Evolutionary conservation across 1,140 invertebrate species (phyloP).

Genomic region (Drosophila willistoni): DNA sequence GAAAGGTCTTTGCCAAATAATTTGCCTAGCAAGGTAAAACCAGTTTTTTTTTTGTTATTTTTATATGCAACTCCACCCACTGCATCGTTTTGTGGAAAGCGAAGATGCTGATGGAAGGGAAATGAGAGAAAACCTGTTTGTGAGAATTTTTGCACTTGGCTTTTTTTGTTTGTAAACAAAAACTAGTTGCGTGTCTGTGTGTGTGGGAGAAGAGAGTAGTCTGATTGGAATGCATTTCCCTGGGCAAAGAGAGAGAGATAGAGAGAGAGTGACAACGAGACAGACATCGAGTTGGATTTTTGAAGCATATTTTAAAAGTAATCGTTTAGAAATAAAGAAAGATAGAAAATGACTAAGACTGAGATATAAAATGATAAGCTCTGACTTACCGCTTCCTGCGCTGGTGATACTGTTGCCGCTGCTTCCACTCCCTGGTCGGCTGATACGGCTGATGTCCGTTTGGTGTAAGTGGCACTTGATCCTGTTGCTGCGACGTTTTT

Average conservation of each 20-base stretch:
- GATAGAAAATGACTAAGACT: not conserved
- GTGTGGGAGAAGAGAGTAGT: constrained; percentile 28
- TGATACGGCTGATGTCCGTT: constrained; percentile 10
- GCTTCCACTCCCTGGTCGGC: constrained; percentile 22
- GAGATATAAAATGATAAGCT: not conserved
- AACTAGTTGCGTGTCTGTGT: constrained; percentile 61
- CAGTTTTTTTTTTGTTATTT: not conserved
- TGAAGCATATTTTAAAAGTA: constrained; percentile 13
- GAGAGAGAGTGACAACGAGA: constrained; percentile 5
- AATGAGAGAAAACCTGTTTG: constrained; percentile 41
- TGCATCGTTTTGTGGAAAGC: not conserved
- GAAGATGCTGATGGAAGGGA: constrained; percentile 22
- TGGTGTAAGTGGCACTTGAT: constrained; percentile 21
- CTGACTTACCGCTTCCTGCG: constrained; percentile 65
- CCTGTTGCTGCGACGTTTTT: constrained; percentile 30
- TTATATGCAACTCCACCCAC: not conserved
- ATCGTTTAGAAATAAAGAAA: constrained; percentile 17
- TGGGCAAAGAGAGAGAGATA: not conserved
- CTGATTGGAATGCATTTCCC: constrained; percentile 28
- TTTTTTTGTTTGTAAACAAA: constrained; percentile 73
- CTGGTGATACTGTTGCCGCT: constrained; percentile 29
- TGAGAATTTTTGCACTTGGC: constrained; percentile 53
- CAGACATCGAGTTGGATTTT: constrained; percentile 2
- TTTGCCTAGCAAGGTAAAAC: constrained; percentile 12
- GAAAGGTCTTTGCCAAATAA: not conserved